Conservation (phyloP, 2,888 invertebrate genomes). For the Drosophila tanythrix region DNA sequence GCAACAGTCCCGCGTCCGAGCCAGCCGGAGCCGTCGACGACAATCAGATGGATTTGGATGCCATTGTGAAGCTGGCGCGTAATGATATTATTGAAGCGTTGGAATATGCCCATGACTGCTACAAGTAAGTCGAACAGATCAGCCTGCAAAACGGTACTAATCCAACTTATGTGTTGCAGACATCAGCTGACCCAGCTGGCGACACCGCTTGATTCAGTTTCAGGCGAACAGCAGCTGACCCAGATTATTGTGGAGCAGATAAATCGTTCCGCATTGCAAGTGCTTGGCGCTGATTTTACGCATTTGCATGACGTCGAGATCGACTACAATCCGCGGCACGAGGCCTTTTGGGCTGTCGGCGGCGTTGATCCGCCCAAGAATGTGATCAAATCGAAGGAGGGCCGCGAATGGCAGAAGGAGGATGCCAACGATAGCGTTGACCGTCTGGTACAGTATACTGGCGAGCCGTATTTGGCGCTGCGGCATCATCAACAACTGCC, state of each 20-base stretch:
- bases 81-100: slow-evolving; percentile 79
- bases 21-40: neutral
- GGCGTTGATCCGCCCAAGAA: slow-evolving; percentile 87
- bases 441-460: slow-evolving; percentile 89
- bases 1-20: slow-evolving; percentile 39
- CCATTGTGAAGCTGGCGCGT: slow-evolving; percentile 59
- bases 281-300: slow-evolving; percentile 86
- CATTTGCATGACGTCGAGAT: slow-evolving; percentile 88
- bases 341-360: slow-evolving; percentile 94
- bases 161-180: slow-evolving; percentile 10
- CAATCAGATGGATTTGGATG: slow-evolving; percentile 39
- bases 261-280: slow-evolving; percentile 88
- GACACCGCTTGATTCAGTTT: slow-evolving; percentile 32
- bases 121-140: slow-evolving; percentile 57
- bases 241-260: slow-evolving; percentile 88
- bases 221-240: slow-evolving; percentile 70
- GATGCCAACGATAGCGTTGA: slow-evolving; percentile 87
- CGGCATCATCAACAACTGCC: slow-evolving; percentile 89
- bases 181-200: slow-evolving; percentile 33
- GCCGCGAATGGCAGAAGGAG: slow-evolving; percentile 84
- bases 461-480: slow-evolving; percentile 88
- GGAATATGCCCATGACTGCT: slow-evolving; percentile 74
- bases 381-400: slow-evolving; percentile 85
- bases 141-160: neutral
- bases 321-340: slow-evolving; percentile 91